phyloP scores from a whole-genome alignment of 1,140 invertebrate genomes.

The Drosophila kurseongensis region DNA sequence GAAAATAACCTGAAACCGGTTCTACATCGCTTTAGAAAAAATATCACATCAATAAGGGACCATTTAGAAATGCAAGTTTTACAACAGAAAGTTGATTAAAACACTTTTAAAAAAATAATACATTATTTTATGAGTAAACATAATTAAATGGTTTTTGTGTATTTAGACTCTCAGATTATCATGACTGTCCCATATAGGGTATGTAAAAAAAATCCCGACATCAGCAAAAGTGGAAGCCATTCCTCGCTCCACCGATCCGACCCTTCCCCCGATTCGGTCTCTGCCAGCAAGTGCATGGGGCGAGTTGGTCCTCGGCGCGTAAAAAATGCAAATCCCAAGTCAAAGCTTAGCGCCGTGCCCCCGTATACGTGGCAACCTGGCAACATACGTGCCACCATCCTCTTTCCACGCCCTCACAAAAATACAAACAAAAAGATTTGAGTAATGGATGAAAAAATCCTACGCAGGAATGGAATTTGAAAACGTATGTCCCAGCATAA shows the following conservation, averaged over 20 bases:
- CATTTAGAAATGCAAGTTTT: no score
- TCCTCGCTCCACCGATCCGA: conserved; percentile 12
- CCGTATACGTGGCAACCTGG: conserved; percentile 72
- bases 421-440: conserved; percentile 40
- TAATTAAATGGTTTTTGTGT: no score
- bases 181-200: not conserved
- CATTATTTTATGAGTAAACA: no score
- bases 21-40: no score
- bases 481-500: conserved; percentile 79
- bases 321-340: conserved; percentile 83
- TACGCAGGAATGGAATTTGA: conserved; percentile 79
- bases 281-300: not conserved
- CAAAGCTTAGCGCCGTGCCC: conserved; percentile 74
- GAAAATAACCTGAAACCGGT: no score
- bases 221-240: conserved; percentile 69
- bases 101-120: no score
- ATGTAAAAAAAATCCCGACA: conserved; percentile 60
- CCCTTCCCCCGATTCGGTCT: not conserved
- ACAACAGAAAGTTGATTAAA: no score
- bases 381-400: conserved; percentile 47
- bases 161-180: not conserved
- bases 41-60: no score
- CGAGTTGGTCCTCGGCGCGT: conserved; percentile 56
- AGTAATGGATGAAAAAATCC: conserved; percentile 62
- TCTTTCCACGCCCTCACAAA: not conserved